These are phyloP conservation scores for Psix sp. DNA, from an alignment of 1,140 invertebrate genomes.

Conservation along the genomic window DNA sequence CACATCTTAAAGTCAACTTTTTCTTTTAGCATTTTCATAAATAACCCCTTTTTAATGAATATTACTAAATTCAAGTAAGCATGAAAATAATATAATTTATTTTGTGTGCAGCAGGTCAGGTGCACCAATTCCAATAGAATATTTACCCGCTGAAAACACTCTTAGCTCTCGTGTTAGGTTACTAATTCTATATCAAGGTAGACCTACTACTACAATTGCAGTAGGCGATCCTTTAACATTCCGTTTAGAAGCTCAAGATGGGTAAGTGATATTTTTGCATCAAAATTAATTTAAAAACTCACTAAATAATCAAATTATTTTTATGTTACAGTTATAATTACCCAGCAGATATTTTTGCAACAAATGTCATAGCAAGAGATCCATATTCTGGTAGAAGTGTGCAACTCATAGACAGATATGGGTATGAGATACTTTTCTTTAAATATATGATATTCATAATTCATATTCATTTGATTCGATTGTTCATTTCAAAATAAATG, in stretches of 20 bases:
- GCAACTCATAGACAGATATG: constrained; percentile 91
- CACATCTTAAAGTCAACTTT: too few relatives aligned
- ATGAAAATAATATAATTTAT: too few relatives aligned
- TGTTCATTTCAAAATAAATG: not conserved
- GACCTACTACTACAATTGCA: constrained; percentile 94
- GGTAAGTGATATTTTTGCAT: constrained; percentile 65
- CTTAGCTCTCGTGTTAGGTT: constrained; percentile 90
- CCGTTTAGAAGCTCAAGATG: constrained; percentile 91
- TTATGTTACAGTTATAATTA: constrained; percentile 83
- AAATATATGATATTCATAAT: not conserved
- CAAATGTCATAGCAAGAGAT: constrained; percentile 94
- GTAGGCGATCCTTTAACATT: constrained; percentile 96
- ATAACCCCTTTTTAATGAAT: too few relatives aligned
- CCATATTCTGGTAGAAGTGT: constrained; percentile 93
- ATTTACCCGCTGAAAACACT: constrained; percentile 92
- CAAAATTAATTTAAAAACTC: not conserved
- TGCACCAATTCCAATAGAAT: constrained; percentile 93
- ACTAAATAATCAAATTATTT: not conserved
- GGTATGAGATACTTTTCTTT: too few relatives aligned
- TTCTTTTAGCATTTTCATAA: too few relatives aligned
- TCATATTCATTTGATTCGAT: not conserved
- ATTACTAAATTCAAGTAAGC: too few relatives aligned
- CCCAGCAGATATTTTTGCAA: constrained; percentile 92
- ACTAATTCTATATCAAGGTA: constrained; percentile 90
- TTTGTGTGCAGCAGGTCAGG: constrained; percentile 84